Evolutionary conservation across 2,113 vertebrate species (phyloP).

Genomic region (Myiagra hebetior): DNA sequence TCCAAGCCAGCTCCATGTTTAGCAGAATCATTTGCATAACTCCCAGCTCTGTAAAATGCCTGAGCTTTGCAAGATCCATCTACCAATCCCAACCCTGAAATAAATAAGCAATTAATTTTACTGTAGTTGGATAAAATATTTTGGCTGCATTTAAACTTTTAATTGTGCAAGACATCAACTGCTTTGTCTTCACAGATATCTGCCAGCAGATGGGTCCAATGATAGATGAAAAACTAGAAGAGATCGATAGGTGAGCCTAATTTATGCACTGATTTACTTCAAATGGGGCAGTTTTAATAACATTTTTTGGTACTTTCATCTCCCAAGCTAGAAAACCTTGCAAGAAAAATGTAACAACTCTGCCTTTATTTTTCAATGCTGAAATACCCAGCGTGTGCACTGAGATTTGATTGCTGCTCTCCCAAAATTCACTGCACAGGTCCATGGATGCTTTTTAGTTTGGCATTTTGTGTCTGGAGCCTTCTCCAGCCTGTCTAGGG

Average conservation of each 20-base stretch:
- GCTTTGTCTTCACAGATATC: conserved; percentile 78
- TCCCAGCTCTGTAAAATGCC: background rate
- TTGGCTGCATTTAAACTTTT: background rate
- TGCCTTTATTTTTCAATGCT: background rate
- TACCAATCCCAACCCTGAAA: background rate
- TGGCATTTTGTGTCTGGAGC: background rate
- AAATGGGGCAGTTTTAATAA: background rate
- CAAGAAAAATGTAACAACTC: background rate
- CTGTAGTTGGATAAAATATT: background rate
- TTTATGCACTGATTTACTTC: background rate
- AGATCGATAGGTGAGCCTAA: conserved; percentile 89
- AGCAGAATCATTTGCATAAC: background rate
- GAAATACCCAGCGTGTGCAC: background rate
- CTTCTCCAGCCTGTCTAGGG: background rate
- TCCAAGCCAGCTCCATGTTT: conserved; percentile 8
- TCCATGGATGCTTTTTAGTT: background rate
- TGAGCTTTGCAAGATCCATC: background rate
- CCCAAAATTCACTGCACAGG: background rate
- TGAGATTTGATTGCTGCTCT: background rate
- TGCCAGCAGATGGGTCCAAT: conserved; percentile 97
- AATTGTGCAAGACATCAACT: background rate
- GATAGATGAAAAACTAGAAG: conserved; percentile 95
- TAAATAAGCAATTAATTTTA: background rate
- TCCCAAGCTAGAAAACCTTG: background rate
- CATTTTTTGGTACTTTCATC: background rate